Base-by-base conservation (phyloP, 2,797 vertebrate species). In the Rhinichthys osculus region DNA sequence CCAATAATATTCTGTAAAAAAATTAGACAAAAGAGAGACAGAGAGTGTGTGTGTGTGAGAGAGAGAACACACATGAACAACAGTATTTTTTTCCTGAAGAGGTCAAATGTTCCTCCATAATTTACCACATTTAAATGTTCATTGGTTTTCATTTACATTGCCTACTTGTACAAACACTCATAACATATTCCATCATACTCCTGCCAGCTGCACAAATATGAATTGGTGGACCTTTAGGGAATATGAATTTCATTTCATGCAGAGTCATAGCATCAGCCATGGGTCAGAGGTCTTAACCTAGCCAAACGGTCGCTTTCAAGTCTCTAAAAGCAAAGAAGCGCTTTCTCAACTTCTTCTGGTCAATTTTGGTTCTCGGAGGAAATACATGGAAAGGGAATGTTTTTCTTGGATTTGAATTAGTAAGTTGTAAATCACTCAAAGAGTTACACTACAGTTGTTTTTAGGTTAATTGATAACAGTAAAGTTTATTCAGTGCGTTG, bases 181-280 rank as follows among this genome's bases (percentile, higher is more conserved):
- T 70, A 87, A 88, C 85, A 91, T 90, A 90, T 88, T 93, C 87
- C 88, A 89, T 52, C 62, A 82, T 89, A 83, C 71, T 83, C 64
- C n/a, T 73, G 3, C 92, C 95, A 96, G 95, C 96, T 96, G 94
- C 85, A 50, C 85, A 95, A 96, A 96, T 95, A 96, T 89, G 83
- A 93, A 72, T 62, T 35, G 70, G 91, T 90, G 91, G 86, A 89
- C 94, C 93, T 94, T 90, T 35, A 71, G 95, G 94, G 94, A 94
- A 91, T 95, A 95, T 94, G 88, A 87, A 74, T 95, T 94, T 92
- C 92, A 92, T 91, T 91, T 92, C 83, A 88, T 88, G 89, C 92
- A 84, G 81, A 86, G 83, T 62, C 82, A 86, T 82, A 87, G 80
- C 89, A 91, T 88, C 89, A 91, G 90, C 86, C 87, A 78, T 10